Evolutionary conservation across 2,797 vertebrate species (phyloP).

Genomic region (Tauraco hartlaubi): DNA sequence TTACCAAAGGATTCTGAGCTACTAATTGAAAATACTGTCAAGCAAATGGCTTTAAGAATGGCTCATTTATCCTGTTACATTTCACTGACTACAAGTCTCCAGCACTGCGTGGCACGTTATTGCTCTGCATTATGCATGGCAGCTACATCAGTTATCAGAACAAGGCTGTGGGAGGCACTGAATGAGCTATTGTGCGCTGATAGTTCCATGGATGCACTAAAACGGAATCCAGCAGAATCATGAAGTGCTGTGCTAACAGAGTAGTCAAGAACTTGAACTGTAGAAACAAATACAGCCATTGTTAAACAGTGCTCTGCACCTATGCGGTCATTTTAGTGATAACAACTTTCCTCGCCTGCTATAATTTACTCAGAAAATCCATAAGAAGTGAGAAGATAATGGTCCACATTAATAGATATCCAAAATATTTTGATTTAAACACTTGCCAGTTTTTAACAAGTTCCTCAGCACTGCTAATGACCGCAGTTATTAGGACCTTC

Average conservation of each 20-base stretch:
- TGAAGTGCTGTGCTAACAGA: not conserved
- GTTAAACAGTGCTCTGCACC: not conserved
- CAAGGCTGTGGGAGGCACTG: not conserved
- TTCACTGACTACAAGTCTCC: not conserved
- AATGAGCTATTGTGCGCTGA: too few relatives aligned
- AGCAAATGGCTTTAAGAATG: not conserved
- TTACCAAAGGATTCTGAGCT: not conserved
- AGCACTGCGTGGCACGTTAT: not conserved
- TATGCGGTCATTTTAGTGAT: not conserved
- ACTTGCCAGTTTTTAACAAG: not conserved
- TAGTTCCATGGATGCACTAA: not conserved
- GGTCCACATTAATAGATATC: not conserved
- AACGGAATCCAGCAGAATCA: not conserved
- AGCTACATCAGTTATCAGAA: not conserved
- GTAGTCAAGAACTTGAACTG: not conserved
- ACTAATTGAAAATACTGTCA: not conserved
- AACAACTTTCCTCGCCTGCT: not conserved
- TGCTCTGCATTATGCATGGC: not conserved
- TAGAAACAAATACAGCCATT: not conserved
- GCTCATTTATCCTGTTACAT: not conserved
- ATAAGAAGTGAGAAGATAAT: not conserved
- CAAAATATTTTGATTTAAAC: not conserved
- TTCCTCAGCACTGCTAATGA: not conserved
- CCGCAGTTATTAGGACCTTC: not conserved
- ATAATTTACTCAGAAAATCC: not conserved